A percentile compares a stretch with the other conserved stretches of the same genome.
These are phyloP conservation scores for Carduelis carduelis DNA, from an alignment of 2,797 vertebrate species.

Conservation along the genomic window DNA sequence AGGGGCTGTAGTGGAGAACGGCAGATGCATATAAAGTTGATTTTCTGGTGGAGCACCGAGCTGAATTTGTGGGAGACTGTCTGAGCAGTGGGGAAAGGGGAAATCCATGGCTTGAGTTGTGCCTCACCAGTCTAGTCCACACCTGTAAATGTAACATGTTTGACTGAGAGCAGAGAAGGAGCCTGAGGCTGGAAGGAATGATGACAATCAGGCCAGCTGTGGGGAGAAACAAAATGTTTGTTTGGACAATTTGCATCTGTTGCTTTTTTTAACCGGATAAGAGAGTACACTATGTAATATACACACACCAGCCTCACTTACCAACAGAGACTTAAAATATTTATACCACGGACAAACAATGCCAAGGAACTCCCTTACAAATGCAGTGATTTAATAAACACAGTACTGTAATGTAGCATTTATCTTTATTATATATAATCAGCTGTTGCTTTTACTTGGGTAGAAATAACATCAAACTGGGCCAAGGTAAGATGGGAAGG, in stretches of 20 bases:
- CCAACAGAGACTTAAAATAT: conserved; percentile 77
- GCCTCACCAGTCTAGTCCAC: background rate
- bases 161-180: background rate
- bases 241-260: conserved; percentile 80
- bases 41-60: background rate
- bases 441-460: conserved; percentile 55
- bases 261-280: conserved; percentile 69
- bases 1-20: background rate
- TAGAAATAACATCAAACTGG: conserved; percentile 20
- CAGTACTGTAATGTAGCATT: conserved; percentile 61
- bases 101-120: accelerated
- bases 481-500: conserved; percentile 32
- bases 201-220: conserved; percentile 62
- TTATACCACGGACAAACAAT: conserved; percentile 74
- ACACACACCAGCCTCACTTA: conserved; percentile 75
- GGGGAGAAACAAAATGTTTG: conserved; percentile 72
- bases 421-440: conserved; percentile 68
- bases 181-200: conserved; percentile 10
- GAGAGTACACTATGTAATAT: conserved; percentile 66
- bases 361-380: conserved; percentile 71
- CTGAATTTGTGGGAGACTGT: background rate
- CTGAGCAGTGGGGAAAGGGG: background rate
- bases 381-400: conserved; percentile 74
- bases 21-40: background rate
- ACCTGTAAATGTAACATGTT: background rate